Evolutionary conservation across 2,888 invertebrate species (phyloP), one percentile per base, ranked within the genome.

Genomic region (Troides helena): DNA sequence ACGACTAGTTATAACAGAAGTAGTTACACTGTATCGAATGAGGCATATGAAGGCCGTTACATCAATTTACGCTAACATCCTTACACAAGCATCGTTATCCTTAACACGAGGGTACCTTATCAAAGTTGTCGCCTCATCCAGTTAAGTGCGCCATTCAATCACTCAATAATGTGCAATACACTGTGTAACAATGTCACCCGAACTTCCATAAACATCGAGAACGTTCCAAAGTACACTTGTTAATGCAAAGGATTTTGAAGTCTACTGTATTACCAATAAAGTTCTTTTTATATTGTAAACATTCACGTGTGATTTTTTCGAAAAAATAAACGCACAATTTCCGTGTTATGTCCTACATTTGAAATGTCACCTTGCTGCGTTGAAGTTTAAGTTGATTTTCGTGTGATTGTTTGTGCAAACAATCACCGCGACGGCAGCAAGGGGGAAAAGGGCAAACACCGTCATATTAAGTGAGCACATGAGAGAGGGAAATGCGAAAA

Each of bases 401-500:
- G 69, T 12, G 66, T 76, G 72, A 0, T 1, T 1, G 14, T n/a
- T 53, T 59, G 64, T 70, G 73, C 72, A 74, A 74, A 78, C 73
- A 77, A 78, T 77, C 74, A 75, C 76, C 74, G 78, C 75, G 73
- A 69, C 70, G 75, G 76, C 69, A 76, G 76, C 82, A 82, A 85
- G 89, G 91, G 92, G 88, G 83, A 39, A 10, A 81, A 84, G 88
- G 87, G 90, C 90, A 92, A 92, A 91, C 89, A 91, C 85, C 87
- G 85, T 88, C 91, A 91, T 91, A 90, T 91, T 91, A 92, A 92
- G 90, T 92, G 92, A 91, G 90, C 92, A 92, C 91, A 92, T 90
- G 92, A 91, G 90, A 88, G 88, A 90, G 91, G 91, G 90, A 86
- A 90, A 88, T 82, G 88, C 84, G 88, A 90, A 92, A 92, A 92